A percentile compares a stretch with the other conserved stretches of the same genome.
These are phyloP conservation scores for Triops cancriformis DNA, from an alignment of 1,140 invertebrate species.

Conservation along the genomic window DNA sequence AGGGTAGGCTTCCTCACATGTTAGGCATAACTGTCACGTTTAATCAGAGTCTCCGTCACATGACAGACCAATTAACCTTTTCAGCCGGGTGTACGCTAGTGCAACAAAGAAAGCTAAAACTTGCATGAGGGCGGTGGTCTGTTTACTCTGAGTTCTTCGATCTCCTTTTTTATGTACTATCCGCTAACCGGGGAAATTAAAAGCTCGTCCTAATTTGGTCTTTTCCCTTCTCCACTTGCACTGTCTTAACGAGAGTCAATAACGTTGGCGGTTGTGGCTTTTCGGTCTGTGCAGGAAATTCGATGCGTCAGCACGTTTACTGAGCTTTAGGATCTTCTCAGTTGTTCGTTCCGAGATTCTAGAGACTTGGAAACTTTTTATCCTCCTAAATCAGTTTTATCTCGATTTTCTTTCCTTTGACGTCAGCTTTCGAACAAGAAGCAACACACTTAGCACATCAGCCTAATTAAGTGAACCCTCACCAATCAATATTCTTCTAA, in stretches of 20 bases:
- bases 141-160: background rate
- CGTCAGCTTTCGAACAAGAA: too few species aligned
- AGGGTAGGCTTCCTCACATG: background rate
- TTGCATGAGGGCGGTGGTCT: background rate
- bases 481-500: too few species aligned
- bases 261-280: background rate
- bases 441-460: too few species aligned
- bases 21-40: background rate
- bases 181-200: background rate
- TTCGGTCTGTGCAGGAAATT: background rate
- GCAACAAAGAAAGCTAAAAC: background rate
- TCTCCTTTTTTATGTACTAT: too few species aligned
- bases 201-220: background rate
- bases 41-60: background rate
- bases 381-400: too few species aligned
- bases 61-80: constrained; percentile 5
- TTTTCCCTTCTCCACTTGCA: background rate
- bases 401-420: too few species aligned
- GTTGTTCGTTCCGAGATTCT: too few species aligned
- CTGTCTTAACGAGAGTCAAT: background rate
- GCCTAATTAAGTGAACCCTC: too few species aligned
- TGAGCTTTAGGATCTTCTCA: background rate
- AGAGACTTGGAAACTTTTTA: too few species aligned
- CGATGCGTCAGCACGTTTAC: background rate
- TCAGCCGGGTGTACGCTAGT: background rate